A percentile compares a stretch with the other conserved stretches of the same genome.
phyloP scores from a whole-genome alignment of 1,140 invertebrate genomes.

The Drosophila gunungcola region DNA sequence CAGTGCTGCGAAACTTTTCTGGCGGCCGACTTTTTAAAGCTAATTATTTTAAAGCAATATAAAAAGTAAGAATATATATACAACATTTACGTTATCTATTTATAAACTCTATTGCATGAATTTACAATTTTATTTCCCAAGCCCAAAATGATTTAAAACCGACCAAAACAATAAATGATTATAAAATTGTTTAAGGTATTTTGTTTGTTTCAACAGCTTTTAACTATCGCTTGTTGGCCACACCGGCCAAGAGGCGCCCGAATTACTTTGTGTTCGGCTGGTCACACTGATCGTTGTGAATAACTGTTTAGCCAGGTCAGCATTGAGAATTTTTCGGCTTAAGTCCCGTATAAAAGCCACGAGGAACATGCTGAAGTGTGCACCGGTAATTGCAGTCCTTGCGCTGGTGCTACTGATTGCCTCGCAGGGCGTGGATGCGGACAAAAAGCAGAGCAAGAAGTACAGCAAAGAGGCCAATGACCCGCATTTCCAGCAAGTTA shows the following conservation, averaged over 20 bases:
- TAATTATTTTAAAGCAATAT: no score
- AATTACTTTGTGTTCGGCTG: not conserved
- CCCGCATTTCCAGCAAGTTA: constrained; percentile 61
- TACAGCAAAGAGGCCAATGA: constrained; percentile 72
- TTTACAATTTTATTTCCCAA: no score
- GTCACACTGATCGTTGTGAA: constrained; percentile 16
- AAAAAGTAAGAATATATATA: no score
- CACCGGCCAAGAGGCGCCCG: not conserved
- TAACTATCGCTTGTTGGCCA: constrained; percentile 3
- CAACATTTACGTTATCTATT: no score
- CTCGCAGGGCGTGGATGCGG: constrained; percentile 48
- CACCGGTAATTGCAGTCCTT: not conserved
- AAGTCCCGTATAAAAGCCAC: not conserved
- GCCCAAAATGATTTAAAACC: no score
- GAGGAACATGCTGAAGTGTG: constrained; percentile 10
- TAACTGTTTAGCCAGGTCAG: constrained; percentile 56
- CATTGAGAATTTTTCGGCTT: constrained; percentile 32
- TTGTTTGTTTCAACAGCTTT: not conserved
- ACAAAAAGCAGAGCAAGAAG: constrained; percentile 73
- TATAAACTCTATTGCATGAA: not conserved
- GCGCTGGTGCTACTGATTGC: constrained; percentile 20
- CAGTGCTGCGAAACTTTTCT: not conserved
- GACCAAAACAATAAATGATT: no score
- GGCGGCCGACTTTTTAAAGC: no score
- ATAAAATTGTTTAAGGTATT: not conserved